Evolutionary conservation across 2,888 invertebrate genomes (phyloP).

Genomic region (Drosophila percnosoma): DNA sequence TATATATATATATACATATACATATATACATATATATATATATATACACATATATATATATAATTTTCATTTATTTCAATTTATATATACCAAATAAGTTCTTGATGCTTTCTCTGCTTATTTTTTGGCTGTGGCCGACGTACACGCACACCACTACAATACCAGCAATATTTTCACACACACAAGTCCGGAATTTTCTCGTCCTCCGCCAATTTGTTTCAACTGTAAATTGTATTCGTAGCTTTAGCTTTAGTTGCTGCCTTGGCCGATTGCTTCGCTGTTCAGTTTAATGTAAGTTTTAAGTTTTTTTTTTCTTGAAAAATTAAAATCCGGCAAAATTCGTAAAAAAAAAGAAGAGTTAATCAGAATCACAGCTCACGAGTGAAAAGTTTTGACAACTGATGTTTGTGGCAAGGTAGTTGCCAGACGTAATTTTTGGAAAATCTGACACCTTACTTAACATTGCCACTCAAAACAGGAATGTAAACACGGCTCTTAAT

Average conservation of each 20-base stretch:
- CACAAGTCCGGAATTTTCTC: constrained; percentile 70
- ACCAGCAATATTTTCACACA: constrained; percentile 50
- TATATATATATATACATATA: no score
- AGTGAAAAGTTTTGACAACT: not conserved
- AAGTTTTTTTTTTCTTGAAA: not conserved
- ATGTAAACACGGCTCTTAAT: not conserved
- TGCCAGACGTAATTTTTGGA: not conserved
- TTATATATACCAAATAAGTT: constrained; percentile 1
- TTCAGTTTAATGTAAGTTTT: not conserved
- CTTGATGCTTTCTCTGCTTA: constrained; percentile 15
- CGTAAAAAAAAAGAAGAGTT: no score
- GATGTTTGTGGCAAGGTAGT: not conserved
- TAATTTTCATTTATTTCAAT: not conserved
- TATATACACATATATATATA: no score
- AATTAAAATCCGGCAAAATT: not conserved
- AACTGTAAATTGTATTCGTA: constrained; percentile 22
- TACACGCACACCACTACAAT: constrained; percentile 59
- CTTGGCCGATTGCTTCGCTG: constrained; percentile 24
- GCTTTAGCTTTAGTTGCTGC: not conserved
- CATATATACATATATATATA: no score
- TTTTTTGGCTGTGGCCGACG: constrained; percentile 73
- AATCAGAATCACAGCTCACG: not conserved
- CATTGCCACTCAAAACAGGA: not conserved
- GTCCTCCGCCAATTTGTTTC: constrained; percentile 55
- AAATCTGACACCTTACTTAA: not conserved